Conservation (phyloP, 2,797 vertebrate genomes). For the Liparis tanakae region DNA sequence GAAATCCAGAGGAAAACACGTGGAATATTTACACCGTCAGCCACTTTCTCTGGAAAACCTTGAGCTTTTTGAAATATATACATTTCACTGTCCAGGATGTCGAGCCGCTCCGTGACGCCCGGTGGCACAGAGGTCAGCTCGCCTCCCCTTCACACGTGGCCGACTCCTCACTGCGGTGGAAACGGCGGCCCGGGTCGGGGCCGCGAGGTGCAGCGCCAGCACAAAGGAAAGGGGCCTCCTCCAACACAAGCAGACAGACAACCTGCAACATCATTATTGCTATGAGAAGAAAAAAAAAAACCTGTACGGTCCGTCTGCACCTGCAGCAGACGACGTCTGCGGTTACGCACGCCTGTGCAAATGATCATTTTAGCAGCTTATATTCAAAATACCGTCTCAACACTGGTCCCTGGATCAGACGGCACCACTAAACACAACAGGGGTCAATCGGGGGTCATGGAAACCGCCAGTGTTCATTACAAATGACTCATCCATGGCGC, state of each 20-base stretch:
- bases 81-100: slow-evolving; percentile 9
- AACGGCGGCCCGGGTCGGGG: slow-evolving; percentile 39
- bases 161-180: slow-evolving; percentile 62
- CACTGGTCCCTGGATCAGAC: neutral
- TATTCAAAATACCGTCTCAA: neutral
- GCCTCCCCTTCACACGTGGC: slow-evolving; percentile 65
- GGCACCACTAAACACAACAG: neutral
- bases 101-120: slow-evolving; percentile 43
- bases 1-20: neutral
- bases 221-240: slow-evolving; percentile 9
- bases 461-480: neutral
- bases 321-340: slow-evolving; percentile 5
- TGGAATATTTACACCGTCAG: neutral
- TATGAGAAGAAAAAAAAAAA: neutral
- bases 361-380: neutral
- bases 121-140: slow-evolving; percentile 59
- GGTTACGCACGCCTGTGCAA: neutral
- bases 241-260: slow-evolving; percentile 29
- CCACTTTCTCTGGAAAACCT: slow-evolving; percentile 8
- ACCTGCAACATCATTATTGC: slow-evolving; percentile 12
- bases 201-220: slow-evolving; percentile 25
- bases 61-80: neutral
- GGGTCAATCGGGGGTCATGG: neutral
- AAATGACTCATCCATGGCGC: neutral
- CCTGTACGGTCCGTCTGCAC: neutral